Evolutionary conservation across 1,140 invertebrate species (phyloP), one percentile per base, ranked within the genome.

Genomic region (Drosophila chauvacae): DNA sequence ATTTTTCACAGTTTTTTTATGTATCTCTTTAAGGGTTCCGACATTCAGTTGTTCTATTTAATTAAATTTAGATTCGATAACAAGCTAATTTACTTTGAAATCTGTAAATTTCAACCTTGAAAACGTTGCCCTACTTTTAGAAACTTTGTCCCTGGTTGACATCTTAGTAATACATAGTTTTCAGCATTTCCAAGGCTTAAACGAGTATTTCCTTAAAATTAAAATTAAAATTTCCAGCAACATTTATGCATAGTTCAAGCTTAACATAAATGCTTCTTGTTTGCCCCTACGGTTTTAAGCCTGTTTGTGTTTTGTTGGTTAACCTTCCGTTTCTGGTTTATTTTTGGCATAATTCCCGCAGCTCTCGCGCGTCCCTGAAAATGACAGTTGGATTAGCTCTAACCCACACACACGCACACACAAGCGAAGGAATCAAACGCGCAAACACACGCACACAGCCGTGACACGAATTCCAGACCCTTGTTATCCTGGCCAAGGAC

Each of bases 331-430:
- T 41, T 45, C 35, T 70, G 47, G 45, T 83, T 68, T 63, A 85
- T 85, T 73, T 90, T 79, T 88, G 81, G 80, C 77, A 80, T 74
- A 74, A 74, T 80, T 77, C 77, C 64, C 83, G 80, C 75, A 80
- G 72, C 69, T 42, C n/a, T 44, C 30, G 37, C 59, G 60, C 47
- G 68, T 65, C 76, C 65, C 82, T 85, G 78, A 78, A 77, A 60
- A 57, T 80, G 83, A 82, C 83, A 87, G 71, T 84, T 85, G 84
- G 78, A 81, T 85, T 79, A 85, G 85, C 62, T 56, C 53, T 74
- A 71, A 28, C 51, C 51, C 30, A 20, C 44, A 35, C n/a, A 26
- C 45, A 28, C 23, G 13, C 11, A 13, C 50, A 14, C 18, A 39
- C 30, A 35, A 16, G 14, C 50, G 7, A 37, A 14, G 33, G 33